Conservation (phyloP, 1,140 invertebrate genomes). For the Drosophila tsacasi region DNA sequence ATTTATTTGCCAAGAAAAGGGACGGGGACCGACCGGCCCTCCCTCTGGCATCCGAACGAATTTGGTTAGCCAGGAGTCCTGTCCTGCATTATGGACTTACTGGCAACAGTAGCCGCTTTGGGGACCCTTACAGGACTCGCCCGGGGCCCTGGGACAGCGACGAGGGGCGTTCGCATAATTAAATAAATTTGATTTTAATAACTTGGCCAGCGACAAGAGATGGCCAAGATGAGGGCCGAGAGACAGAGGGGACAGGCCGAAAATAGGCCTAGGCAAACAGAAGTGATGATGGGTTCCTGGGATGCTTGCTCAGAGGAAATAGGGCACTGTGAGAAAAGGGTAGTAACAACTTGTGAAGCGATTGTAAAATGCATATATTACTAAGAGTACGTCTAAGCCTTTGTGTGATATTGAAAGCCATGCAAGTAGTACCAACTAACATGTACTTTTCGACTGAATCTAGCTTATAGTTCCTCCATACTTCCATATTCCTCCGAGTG, state of each 20-base stretch:
- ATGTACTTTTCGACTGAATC: too few relatives aligned
- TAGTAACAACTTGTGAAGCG: too few relatives aligned
- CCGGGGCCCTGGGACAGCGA: neutral
- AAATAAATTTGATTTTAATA: constrained; percentile 78
- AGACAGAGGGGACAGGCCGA: neutral
- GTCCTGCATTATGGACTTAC: constrained; percentile 23
- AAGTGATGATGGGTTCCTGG: constrained; percentile 2
- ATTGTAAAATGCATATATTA: neutral
- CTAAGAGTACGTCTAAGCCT: neutral
- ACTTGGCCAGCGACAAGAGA: constrained; percentile 38
- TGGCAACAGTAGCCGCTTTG: constrained; percentile 21
- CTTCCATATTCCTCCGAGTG: neutral
- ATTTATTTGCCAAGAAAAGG: constrained; percentile 54
- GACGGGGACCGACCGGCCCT: neutral
- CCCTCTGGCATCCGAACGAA: neutral
- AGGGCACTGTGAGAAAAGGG: constrained; percentile 7
- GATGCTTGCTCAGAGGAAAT: neutral
- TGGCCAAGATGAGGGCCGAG: constrained; percentile 1
- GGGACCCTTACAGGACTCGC: constrained; percentile 2
- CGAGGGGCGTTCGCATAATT: constrained; percentile 58
- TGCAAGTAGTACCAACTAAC: neutral
- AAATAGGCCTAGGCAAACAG: constrained; percentile 40
- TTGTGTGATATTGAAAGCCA: neutral
- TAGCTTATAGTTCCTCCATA: too few relatives aligned
- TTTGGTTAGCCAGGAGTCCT: constrained; percentile 21